These are phyloP conservation scores for Dinomys branickii DNA, from an alignment of 2,113 vertebrate species.

Conservation along the genomic window DNA sequence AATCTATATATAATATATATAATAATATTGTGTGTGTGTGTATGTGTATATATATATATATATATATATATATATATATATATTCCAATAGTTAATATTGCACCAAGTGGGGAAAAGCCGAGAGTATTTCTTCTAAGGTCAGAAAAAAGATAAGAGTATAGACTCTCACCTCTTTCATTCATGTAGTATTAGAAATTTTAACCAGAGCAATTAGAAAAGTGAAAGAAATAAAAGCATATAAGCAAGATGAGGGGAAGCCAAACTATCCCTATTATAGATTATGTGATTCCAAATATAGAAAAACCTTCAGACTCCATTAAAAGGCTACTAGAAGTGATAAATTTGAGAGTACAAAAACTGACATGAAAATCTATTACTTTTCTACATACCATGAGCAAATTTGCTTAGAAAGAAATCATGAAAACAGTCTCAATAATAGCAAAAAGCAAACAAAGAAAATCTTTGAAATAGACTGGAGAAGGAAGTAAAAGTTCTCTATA, in stretches of 20 bases:
- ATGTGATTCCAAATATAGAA: background rate
- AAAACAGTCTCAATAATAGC: background rate
- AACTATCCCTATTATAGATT: background rate
- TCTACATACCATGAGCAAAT: background rate
- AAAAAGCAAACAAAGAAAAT: background rate
- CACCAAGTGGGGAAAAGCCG: background rate
- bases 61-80: background rate
- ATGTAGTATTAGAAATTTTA: background rate
- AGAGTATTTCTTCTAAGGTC: background rate
- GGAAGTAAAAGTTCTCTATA: background rate
- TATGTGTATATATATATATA: background rate
- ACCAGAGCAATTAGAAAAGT: background rate
- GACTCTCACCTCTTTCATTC: background rate
- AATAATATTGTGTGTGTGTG: no score
- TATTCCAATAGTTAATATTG: background rate
- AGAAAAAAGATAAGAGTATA: background rate
- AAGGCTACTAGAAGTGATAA: background rate
- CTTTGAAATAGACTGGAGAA: background rate
- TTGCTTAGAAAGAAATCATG: background rate
- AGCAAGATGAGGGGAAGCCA: background rate
- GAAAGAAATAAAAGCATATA: background rate
- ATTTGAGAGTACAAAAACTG: background rate
- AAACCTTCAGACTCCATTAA: background rate
- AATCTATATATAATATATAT: background rate
- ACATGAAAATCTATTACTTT: background rate